Conservation (phyloP, 2,113 vertebrate genomes). For the Brachyistius frenatus region DNA sequence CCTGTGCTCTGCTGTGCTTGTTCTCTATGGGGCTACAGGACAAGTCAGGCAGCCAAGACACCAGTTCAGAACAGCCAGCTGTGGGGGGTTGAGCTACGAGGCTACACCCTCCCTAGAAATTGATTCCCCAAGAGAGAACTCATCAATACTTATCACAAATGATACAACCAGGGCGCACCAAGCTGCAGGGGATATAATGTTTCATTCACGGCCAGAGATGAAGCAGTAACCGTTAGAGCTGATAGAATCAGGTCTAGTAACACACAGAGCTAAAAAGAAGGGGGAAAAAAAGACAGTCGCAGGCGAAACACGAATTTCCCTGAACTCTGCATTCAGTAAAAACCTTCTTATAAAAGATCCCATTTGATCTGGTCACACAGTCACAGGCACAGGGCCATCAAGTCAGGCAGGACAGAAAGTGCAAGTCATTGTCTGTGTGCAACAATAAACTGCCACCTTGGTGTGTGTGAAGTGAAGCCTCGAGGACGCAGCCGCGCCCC, state of each 20-base stretch:
- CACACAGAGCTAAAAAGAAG: constrained; percentile 30
- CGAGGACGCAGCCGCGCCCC: constrained; percentile 75
- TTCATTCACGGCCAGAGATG: constrained; percentile 63
- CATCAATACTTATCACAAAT: constrained; percentile 79
- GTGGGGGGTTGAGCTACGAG: constrained; percentile 62
- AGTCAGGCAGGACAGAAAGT: constrained; percentile 72
- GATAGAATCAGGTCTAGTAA: constrained; percentile 59
- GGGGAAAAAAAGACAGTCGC: constrained; percentile 28
- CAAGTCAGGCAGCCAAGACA: constrained; percentile 71
- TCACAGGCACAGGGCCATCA: constrained; percentile 63
- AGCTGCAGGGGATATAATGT: constrained; percentile 64
- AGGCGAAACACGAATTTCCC: constrained; percentile 45
- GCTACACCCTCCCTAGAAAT: constrained; percentile 50
- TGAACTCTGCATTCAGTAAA: constrained; percentile 50
- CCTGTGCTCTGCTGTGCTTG: constrained; percentile 61
- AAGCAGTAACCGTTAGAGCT: constrained; percentile 47
- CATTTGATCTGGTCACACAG: constrained; percentile 71
- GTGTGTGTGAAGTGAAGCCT: constrained; percentile 77
- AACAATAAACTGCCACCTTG: constrained; percentile 79
- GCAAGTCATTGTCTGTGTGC: constrained; percentile 80
- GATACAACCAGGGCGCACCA: constrained; percentile 58
- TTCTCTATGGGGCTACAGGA: constrained; percentile 68
- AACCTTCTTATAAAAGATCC: constrained; percentile 66
- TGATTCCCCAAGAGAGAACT: constrained; percentile 73
- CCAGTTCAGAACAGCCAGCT: constrained; percentile 63